These are phyloP conservation scores for Philaenus spumarius DNA, from an alignment of 1,140 invertebrate species.

Conservation along the genomic window DNA sequence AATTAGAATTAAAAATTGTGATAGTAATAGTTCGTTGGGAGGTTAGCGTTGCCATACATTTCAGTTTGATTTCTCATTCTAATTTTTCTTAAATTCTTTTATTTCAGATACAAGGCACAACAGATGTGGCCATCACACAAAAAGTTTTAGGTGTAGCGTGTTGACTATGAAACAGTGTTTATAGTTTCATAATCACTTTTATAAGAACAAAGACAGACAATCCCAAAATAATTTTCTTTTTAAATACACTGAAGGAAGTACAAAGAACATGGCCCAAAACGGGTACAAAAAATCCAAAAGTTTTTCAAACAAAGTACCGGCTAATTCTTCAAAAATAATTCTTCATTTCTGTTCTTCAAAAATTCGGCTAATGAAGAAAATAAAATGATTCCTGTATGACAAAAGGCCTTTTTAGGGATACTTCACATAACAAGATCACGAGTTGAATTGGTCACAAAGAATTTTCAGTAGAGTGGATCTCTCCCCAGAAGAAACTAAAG, in stretches of 20 bases:
- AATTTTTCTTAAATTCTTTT: not conserved
- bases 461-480: not conserved
- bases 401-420: not conserved
- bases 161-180: not conserved
- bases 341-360: not conserved
- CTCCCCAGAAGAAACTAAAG: not conserved
- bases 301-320: not conserved
- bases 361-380: not conserved
- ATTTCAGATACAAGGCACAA: not conserved
- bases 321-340: too few relatives aligned
- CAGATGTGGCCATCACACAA: too few relatives aligned
- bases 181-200: not conserved
- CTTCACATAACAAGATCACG: not conserved
- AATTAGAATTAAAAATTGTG: too few relatives aligned
- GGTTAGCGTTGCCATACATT: conserved; percentile 1
- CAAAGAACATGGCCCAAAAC: too few relatives aligned
- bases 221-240: too few relatives aligned
- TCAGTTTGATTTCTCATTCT: not conserved
- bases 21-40: too few relatives aligned
- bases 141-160: too few relatives aligned
- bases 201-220: not conserved
- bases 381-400: not conserved
- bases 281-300: too few relatives aligned
- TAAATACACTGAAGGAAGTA: too few relatives aligned
- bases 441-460: not conserved